A percentile compares a stretch with the other conserved stretches of the same genome.
Conservation (phyloP, 2,888 invertebrate genomes). For the Zelleria hepariella region DNA sequence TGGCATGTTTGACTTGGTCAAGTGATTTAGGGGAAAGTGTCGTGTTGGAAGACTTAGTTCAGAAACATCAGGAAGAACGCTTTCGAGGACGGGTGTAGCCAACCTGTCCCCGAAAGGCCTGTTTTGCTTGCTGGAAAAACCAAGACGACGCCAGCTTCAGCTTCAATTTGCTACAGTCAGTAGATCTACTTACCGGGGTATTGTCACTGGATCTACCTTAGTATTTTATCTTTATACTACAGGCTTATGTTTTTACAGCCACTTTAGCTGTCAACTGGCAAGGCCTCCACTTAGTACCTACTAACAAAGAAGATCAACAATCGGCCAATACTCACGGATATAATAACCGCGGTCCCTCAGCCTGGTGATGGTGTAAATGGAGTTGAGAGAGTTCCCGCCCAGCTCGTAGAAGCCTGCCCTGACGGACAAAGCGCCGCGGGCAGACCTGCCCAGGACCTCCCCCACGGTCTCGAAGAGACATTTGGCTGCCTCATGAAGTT, state of each 20-base stretch:
- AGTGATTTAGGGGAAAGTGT: too few species aligned
- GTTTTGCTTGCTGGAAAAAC: too few species aligned
- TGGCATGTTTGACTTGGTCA: too few species aligned
- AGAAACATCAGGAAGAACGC: too few species aligned
- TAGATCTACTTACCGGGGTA: too few species aligned
- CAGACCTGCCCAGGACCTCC: slow-evolving; percentile 77
- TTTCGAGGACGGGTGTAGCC: too few species aligned
- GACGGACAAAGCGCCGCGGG: slow-evolving; percentile 71
- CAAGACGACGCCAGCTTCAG: too few species aligned
- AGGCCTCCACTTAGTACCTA: neutral
- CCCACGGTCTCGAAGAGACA: slow-evolving; percentile 83
- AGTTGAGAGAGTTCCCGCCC: slow-evolving; percentile 90
- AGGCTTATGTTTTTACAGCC: neutral
- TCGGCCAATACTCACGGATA: slow-evolving; percentile 73
- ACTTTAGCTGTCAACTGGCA: neutral
- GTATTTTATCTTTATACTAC: too few species aligned
- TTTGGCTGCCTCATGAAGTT: slow-evolving; percentile 74
- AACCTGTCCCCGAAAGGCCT: too few species aligned
- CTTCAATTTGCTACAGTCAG: too few species aligned
- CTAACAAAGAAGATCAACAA: neutral
- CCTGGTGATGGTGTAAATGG: slow-evolving; percentile 84
- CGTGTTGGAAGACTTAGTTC: too few species aligned
- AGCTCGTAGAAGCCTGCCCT: slow-evolving; percentile 85
- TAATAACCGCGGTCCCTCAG: slow-evolving; percentile 82
- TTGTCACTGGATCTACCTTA: too few species aligned